Base-by-base conservation (phyloP, 2,797 vertebrate genomes). In the Ciconia nigra region DNA sequence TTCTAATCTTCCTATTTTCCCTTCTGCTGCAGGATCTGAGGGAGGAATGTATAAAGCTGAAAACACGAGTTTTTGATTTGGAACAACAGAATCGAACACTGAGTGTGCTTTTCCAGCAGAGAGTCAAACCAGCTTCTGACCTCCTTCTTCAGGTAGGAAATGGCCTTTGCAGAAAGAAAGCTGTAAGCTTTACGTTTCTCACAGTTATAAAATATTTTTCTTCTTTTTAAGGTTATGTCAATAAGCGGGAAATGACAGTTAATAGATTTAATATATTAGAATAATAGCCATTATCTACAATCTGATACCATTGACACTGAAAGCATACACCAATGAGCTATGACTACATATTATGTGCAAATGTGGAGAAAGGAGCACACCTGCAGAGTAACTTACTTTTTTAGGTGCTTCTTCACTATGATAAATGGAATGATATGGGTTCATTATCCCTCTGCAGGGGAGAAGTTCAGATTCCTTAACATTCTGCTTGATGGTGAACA, bases 81-180 rank as follows among this genome's bases (percentile, higher is more conserved):
- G 99, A 99, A 89, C 99, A 99, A 97, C 99, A 99, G 98, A 99
- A 99, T 86, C 98, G 98, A 92, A 99, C 98, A 0, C 95, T 99
- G 79, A 98, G 98, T 25, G 90, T 99, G 78, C 96, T 99, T 49
- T 99, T 99, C 97, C 99, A 99, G 94, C 99, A 99, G 97, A 98
- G 98, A 97, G 98, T 99, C 95, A 98, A 98, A 81, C 99, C 99
- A 3, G 97, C 99, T 67, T 99, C 99, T 20, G 99, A 99, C 97
- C 97, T 99, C 66, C 98, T 99, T 51, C 98, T 99, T 79, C 99
- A 99, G 99, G 99, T 99, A 98, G 72, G 95, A 94, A 97, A 82
- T 47, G 42, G n/a, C 41, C 59, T 95, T 95, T 66, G n/a, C 52
- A 71, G 65, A 57, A 90, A 59, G 39, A 29, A 96, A 78, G 65